Base-by-base conservation (phyloP, 2,113 vertebrate species). In the Bucco capensis region DNA sequence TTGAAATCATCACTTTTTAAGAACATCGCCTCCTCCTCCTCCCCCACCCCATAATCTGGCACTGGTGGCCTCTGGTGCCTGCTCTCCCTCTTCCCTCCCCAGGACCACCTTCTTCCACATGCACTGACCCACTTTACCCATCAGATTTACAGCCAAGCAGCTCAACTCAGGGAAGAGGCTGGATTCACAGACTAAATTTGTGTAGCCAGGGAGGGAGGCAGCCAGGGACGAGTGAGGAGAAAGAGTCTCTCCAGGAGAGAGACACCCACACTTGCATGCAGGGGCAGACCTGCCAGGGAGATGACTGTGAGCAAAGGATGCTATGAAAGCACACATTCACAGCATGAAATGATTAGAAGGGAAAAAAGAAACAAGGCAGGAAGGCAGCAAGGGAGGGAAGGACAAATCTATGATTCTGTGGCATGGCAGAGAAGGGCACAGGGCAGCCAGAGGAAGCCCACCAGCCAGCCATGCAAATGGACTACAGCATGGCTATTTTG, bases 111-210 rank as follows among this genome's bases (percentile, higher is more conserved):
- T 81, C 65, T 69, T 61, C 15, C 79, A 6, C 19, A 38, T 1
- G 1, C 57, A 24, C 53, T 89, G 92, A 91, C 85, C 93, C 95
- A 87, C 78, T 85, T 95, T 16, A 56, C 60, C 67, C 1, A 0
- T 24, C 69, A 70, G 69, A 70, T 78, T 74, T 75, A 62, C 50
- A 87, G 92, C 24, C 5, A 2, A 61, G 66, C 0, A 0, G 61
- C 51, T 54, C 46, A 49, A 18, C 38, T 13, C 5, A n/a, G 64
- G 85, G 13, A 57, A 62, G 28, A 61, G 61, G 62, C 70, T 77
- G 84, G 50, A 76, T 42, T 42, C 78, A 53, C 38, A 24, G 83
- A 51, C 80, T 42, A 53, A 67, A 83, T 70, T 2, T 85, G 67
- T 61, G 58, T 49, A 83, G 42, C 27, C 25, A n/a, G 50, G 51